Evolutionary conservation across 2,888 invertebrate genomes (phyloP).

Genomic region (Crematogaster levior): DNA sequence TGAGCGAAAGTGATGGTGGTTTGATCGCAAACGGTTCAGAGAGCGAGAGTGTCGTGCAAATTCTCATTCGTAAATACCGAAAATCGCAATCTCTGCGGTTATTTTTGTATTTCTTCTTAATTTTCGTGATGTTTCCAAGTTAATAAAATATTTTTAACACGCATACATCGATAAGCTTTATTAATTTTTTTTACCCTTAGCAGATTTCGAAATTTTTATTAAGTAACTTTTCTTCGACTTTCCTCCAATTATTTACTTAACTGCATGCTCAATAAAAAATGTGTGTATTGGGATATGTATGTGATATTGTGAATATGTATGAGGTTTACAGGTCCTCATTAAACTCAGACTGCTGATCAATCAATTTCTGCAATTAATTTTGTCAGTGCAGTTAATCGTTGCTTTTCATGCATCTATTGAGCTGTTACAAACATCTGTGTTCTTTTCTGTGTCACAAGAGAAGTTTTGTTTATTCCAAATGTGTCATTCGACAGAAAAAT

Average conservation of each 20-base stretch:
- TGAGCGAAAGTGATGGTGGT: background rate
- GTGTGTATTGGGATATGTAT: background rate
- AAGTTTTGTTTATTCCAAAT: background rate
- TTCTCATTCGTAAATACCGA: background rate
- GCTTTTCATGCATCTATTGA: constrained; percentile 7
- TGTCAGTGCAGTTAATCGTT: background rate
- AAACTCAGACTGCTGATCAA: background rate
- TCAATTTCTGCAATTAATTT: constrained; percentile 1
- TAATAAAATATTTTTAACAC: background rate
- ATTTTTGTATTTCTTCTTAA: background rate
- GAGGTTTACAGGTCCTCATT: background rate
- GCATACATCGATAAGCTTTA: background rate
- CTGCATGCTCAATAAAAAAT: background rate
- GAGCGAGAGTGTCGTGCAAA: background rate
- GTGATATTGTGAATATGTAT: background rate
- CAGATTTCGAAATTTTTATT: background rate
- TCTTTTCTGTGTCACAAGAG: background rate
- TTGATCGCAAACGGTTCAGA: background rate
- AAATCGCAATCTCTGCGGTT: background rate
- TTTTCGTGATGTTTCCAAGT: background rate
- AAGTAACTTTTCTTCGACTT: background rate
- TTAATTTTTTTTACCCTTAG: background rate
- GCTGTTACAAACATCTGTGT: constrained; percentile 6
- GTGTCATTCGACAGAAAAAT: background rate
- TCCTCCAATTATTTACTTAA: background rate